Percentiles rank a stretch among this genome's conserved stretches.
Evolutionary conservation across 2,797 vertebrate species (phyloP).

Genomic region (Sebastes itinus): DNA sequence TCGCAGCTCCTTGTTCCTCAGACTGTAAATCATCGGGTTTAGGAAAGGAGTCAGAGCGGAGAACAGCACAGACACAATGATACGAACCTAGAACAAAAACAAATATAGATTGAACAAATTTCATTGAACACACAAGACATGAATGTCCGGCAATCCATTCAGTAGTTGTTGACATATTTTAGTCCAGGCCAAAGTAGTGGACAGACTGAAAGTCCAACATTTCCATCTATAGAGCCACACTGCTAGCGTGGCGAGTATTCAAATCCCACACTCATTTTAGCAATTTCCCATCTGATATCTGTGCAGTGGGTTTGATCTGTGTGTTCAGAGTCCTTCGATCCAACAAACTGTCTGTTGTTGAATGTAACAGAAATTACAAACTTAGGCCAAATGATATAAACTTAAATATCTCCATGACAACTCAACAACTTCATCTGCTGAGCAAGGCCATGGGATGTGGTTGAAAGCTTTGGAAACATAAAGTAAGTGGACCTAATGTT

Average conservation of each 20-base stretch:
- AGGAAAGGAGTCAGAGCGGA: conserved; percentile 47
- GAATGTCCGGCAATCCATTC: too few species aligned
- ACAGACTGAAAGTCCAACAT: too few species aligned
- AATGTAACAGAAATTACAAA: too few species aligned
- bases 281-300: neutral
- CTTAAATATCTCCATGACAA: neutral
- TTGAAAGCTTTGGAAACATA: neutral
- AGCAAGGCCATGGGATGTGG: neutral
- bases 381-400: neutral
- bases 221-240: too few species aligned
- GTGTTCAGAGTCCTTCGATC: neutral
- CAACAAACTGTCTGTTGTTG: neutral
- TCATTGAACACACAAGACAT: too few species aligned
- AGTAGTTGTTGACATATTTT: too few species aligned
- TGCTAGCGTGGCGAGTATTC: too few species aligned
- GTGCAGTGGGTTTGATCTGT: neutral
- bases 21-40: conserved; percentile 74
- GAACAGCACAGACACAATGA: conserved; percentile 41
- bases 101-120: neutral
- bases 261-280: neutral
- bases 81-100: conserved; percentile 15
- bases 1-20: conserved; percentile 70
- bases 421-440: neutral
- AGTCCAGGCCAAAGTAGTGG: too few species aligned
- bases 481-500: neutral